A percentile compares a stretch with the other conserved stretches of the same genome.
Conservation (phyloP, 2,797 vertebrate species). For the Hoplostethus mediterraneus region DNA sequence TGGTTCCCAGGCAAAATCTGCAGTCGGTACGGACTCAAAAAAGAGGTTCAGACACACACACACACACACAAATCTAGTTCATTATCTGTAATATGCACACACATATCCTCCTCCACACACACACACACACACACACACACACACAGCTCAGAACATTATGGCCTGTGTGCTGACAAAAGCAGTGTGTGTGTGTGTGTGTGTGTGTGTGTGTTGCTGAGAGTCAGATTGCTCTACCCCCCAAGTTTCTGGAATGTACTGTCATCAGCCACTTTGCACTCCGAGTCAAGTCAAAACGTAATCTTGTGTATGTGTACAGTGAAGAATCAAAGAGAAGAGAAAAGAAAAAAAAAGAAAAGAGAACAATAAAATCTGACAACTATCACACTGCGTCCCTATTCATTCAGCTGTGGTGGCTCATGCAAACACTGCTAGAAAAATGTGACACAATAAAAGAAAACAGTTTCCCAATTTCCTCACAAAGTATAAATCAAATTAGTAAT, state of each 20-base stretch:
- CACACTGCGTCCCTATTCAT: not conserved
- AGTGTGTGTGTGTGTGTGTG: conserved; percentile 13
- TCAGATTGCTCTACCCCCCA: conserved; percentile 18
- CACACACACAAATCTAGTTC: conserved; percentile 14
- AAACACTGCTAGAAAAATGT: not conserved
- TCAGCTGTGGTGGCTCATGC: not conserved
- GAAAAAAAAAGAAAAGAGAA: not conserved
- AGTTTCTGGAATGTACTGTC: conserved; percentile 49
- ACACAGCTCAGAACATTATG: conserved; percentile 26
- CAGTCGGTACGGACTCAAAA: not conserved
- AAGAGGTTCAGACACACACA: conserved; percentile 8
- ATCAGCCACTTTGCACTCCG: conserved; percentile 44
- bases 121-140: conserved; percentile 1
- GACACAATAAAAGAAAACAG: too few species aligned
- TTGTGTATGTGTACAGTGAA: not conserved
- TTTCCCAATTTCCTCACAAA: too few species aligned
- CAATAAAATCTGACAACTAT: not conserved
- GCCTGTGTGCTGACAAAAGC: conserved; percentile 36
- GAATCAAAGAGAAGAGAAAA: not conserved
- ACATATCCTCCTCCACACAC: not conserved
- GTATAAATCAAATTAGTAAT: too few species aligned
- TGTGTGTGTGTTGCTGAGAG: conserved; percentile 6
- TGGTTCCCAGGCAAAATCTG: conserved; percentile 18
- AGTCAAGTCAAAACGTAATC: conserved; percentile 42
- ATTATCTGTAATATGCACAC: conserved; percentile 3